Percentiles rank a stretch among this genome's conserved stretches.
Evolutionary conservation across 2,888 invertebrate genomes (phyloP).

Genomic region (Bellardia bayeri): DNA sequence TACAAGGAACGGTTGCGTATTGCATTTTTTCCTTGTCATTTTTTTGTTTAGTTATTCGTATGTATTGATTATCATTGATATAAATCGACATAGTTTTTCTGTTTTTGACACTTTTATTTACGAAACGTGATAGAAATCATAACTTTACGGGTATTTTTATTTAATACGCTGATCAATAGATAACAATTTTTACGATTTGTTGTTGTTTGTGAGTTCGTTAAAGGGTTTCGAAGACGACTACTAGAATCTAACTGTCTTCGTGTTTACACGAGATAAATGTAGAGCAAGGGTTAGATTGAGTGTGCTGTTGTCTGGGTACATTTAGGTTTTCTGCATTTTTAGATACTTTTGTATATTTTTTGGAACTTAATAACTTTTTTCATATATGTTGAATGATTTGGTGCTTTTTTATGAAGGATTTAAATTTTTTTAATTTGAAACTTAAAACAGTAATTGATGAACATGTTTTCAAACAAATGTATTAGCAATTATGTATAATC

Average conservation of each 20-base stretch:
- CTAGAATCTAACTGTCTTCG: constrained; percentile 18
- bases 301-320: neutral
- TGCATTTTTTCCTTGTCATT: constrained; percentile 40
- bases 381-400: too few relatives aligned
- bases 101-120: constrained; percentile 30
- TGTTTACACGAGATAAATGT: constrained; percentile 20
- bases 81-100: constrained; percentile 35
- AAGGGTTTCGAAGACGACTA: constrained; percentile 18
- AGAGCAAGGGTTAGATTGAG: constrained; percentile 10
- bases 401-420: too few relatives aligned
- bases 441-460: too few relatives aligned
- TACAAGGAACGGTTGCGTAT: constrained; percentile 36
- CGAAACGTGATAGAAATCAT: constrained; percentile 53
- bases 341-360: neutral
- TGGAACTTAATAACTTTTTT: neutral
- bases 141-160: constrained; percentile 4
- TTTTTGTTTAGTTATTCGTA: constrained; percentile 49
- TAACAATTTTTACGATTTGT: constrained; percentile 21
- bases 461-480: too few relatives aligned
- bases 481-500: too few relatives aligned
- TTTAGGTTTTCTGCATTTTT: too few relatives aligned
- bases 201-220: constrained; percentile 7
- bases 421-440: too few relatives aligned
- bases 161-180: constrained; percentile 59
- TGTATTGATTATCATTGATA: constrained; percentile 60